Conservation (phyloP, 1,140 invertebrate species). For the Drosophila serrata region DNA sequence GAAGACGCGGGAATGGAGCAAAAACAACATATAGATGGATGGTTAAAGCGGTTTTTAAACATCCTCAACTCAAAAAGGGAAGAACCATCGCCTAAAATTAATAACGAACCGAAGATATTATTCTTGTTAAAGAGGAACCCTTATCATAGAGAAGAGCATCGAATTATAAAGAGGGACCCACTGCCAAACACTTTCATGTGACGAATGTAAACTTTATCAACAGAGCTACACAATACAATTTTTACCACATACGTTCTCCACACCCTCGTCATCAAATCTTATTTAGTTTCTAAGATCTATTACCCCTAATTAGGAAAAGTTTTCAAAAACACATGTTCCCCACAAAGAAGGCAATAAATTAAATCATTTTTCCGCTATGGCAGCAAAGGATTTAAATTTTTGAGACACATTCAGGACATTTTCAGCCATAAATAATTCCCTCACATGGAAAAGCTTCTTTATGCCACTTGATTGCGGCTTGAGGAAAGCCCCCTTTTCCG, state of each 20-base stretch:
- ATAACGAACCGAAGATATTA: constrained; percentile 4
- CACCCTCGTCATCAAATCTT: constrained; percentile 18
- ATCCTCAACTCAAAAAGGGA: constrained; percentile 5
- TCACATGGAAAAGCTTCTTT: constrained; percentile 56
- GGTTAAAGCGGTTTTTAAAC: not conserved
- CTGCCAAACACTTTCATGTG: constrained; percentile 2
- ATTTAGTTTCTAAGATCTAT: constrained; percentile 49
- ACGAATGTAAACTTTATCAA: not conserved
- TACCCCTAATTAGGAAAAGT: constrained; percentile 59
- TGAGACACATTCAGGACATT: constrained; percentile 46
- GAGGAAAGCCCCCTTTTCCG: constrained; percentile 1
- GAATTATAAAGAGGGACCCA: constrained; percentile 7
- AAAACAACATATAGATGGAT: constrained; percentile 4
- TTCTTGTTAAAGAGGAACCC: constrained; percentile 10
- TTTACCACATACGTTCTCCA: not conserved
- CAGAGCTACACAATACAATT: not conserved
- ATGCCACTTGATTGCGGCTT: constrained; percentile 65
- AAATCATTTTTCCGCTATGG: constrained; percentile 39
- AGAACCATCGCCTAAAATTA: not conserved
- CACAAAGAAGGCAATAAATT: constrained; percentile 61
- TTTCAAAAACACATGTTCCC: constrained; percentile 63
- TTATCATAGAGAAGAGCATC: not conserved
- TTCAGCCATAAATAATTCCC: constrained; percentile 67
- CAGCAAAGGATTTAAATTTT: constrained; percentile 51
- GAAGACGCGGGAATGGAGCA: not conserved